These are phyloP conservation scores for Rotaria sp. DNA, from an alignment of 2,888 invertebrate species.

Conservation along the genomic window DNA sequence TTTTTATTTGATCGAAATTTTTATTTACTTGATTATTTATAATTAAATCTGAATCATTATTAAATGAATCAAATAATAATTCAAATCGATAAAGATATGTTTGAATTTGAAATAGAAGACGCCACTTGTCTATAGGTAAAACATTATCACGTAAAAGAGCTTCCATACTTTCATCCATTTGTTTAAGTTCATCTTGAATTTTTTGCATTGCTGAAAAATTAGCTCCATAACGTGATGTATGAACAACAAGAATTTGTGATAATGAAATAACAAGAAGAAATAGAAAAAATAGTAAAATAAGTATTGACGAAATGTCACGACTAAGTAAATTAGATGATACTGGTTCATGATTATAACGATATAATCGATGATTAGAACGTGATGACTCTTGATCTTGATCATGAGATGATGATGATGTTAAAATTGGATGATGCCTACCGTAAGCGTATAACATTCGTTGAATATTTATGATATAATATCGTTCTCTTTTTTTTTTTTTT, in stretches of 20 bases:
- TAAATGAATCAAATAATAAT: not conserved
- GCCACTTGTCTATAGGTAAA: conserved; percentile 32
- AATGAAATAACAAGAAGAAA: conserved; percentile 37
- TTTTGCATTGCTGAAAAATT: conserved; percentile 37
- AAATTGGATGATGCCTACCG: not conserved
- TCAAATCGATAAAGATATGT: not conserved
- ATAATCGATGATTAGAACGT: not conserved
- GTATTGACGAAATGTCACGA: conserved; percentile 35
- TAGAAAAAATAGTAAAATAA: conserved; percentile 38
- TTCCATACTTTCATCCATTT: conserved; percentile 40
- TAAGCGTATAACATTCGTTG: not conserved
- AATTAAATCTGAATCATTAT: not conserved
- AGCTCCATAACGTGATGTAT: conserved; percentile 29
- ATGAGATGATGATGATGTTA: not conserved
- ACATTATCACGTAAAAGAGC: conserved; percentile 33
- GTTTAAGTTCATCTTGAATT: conserved; percentile 40
- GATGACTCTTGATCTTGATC: not conserved
- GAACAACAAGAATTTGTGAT: conserved; percentile 40
- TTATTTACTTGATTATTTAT: not conserved
- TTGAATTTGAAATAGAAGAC: conserved; percentile 5
- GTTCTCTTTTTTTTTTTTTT: too few relatives aligned
- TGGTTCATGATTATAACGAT: conserved; percentile 22
- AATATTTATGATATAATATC: too few relatives aligned
- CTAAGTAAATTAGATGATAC: not conserved
- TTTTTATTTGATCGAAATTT: not conserved